Evolutionary conservation across 2,797 vertebrate genomes (phyloP), one percentile per base, ranked within the genome.

Genomic region (Anguilla anguilla): DNA sequence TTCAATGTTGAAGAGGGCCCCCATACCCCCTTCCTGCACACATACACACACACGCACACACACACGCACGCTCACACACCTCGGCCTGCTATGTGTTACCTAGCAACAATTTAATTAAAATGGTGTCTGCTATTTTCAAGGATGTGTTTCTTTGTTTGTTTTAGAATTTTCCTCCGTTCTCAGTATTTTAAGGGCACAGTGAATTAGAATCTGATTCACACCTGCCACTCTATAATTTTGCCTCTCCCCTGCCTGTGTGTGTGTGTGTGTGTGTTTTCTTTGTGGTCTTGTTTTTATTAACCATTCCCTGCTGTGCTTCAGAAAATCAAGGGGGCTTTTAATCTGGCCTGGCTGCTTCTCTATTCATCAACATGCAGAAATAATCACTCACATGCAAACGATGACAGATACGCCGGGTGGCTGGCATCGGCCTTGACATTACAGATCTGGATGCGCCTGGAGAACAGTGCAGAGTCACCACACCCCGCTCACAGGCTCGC

Each of bases 1-100:
- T 90, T 90, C 93, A 91, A 93, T 94, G 90, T 92, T 94, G 88
- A 88, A 89, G 92, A 91, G 86, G 93, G 94, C 95, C 84, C 84
- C 35, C 59, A 79, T 43, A 4, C 83, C 19, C 22, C 43, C 94
- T 95, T 90, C 91, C 93, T 6, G 64, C 79, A 82, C 79, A 82
- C 1, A 51, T n/a, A 83, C 79, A 82, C 46, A 49, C 43, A 82
- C 79, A 82, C 79, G 25, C 46, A 82, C 79, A 82, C 46, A 82
- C 43, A 82, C 6, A 67, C 57, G 67, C 77, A 51, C 39, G 15
- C 77, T 49, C 46, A 9, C 22, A 61, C 19, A 39, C 67, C 35
- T 43, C 15, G 39, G 74, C 92, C 89, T 92, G 89, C 90, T 91
- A 89, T 86, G 87, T 86, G 93, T 95, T 94, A 91, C 94, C 93